Evolutionary conservation across 2,888 invertebrate species (phyloP).

Genomic region (Epistrophella euchroma): DNA sequence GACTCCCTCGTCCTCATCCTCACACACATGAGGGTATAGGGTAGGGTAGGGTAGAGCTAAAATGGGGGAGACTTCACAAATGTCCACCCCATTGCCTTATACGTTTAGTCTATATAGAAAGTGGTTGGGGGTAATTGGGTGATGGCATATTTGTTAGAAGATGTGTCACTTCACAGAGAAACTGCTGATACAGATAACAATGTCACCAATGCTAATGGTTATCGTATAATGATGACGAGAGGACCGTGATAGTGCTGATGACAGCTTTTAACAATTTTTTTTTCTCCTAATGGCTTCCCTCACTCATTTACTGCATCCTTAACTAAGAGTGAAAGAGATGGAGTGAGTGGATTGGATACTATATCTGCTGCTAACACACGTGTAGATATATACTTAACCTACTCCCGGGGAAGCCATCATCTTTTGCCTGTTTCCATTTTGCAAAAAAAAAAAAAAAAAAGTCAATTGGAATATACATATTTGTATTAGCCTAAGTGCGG

Average conservation of each 20-base stretch:
- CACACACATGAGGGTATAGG: slow-evolving; percentile 4
- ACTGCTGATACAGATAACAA: slow-evolving; percentile 74
- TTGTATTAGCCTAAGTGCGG: slow-evolving; percentile 31
- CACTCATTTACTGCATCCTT: slow-evolving; percentile 34
- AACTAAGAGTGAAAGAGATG: not conserved
- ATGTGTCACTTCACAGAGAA: slow-evolving; percentile 58
- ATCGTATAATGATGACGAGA: slow-evolving; percentile 71
- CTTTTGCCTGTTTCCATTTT: slow-evolving; percentile 32
- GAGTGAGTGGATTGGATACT: not conserved
- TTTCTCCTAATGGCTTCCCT: slow-evolving; percentile 62
- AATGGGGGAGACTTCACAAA: slow-evolving; percentile 40
- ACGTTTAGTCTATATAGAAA: slow-evolving; percentile 15
- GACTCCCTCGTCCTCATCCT: not conserved
- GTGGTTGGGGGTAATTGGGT: slow-evolving; percentile 21
- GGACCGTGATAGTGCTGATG: slow-evolving; percentile 70
- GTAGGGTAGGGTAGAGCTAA: not conserved
- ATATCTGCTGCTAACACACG: slow-evolving; percentile 19
- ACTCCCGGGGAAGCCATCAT: slow-evolving; percentile 63
- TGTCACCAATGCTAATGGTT: slow-evolving; percentile 73
- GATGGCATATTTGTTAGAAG: slow-evolving; percentile 47
- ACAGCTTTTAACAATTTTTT: slow-evolving; percentile 63
- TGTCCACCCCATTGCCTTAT: slow-evolving; percentile 46
- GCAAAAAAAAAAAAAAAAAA: not conserved
- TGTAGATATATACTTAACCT: slow-evolving; percentile 65
- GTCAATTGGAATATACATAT: slow-evolving; percentile 50